Evolutionary conservation across 92 coral and sea anemone genomes (phyloP).

Genomic region (Phenganax stokvisi): DNA sequence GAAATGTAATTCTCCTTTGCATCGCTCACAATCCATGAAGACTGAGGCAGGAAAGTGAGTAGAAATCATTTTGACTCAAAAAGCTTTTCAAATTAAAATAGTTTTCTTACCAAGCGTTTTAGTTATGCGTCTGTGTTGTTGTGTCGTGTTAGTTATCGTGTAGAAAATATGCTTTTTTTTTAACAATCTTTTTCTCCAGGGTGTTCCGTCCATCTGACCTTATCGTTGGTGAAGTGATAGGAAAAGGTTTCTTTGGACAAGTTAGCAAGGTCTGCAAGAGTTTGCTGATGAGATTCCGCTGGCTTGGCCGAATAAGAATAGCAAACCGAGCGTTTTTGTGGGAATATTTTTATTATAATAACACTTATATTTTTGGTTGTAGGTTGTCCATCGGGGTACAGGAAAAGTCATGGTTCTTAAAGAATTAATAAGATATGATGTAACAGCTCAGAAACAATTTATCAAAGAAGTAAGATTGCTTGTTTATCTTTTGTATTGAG

Average conservation of each 20-base stretch:
- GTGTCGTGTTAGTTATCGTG: neutral
- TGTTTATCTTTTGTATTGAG: too few relatives aligned
- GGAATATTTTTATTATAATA: neutral
- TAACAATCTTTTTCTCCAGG: constrained; percentile 34
- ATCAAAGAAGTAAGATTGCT: constrained; percentile 64
- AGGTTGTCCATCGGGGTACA: constrained; percentile 86
- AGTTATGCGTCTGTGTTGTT: neutral
- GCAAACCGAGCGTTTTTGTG: too few relatives aligned
- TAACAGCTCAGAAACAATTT: constrained; percentile 64
- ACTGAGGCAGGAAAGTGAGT: constrained; percentile 76
- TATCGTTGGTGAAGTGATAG: constrained; percentile 80
- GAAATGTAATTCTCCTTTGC: constrained; percentile 65
- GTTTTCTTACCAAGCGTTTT: neutral
- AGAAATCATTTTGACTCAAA: neutral
- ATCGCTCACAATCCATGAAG: constrained; percentile 91
- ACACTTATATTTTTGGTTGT: neutral
- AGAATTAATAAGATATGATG: constrained; percentile 72
- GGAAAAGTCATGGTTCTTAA: constrained; percentile 94
- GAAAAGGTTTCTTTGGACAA: constrained; percentile 97
- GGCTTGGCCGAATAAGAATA: too few relatives aligned
- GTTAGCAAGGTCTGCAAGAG: constrained; percentile 66
- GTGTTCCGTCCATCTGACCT: constrained; percentile 90
- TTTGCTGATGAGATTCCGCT: neutral
- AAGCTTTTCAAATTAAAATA: neutral
- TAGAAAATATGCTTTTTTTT: neutral